A percentile compares a stretch with the other conserved stretches of the same genome.
Conservation (phyloP, 2,888 invertebrate genomes). For the Drosophila neotestacea region DNA sequence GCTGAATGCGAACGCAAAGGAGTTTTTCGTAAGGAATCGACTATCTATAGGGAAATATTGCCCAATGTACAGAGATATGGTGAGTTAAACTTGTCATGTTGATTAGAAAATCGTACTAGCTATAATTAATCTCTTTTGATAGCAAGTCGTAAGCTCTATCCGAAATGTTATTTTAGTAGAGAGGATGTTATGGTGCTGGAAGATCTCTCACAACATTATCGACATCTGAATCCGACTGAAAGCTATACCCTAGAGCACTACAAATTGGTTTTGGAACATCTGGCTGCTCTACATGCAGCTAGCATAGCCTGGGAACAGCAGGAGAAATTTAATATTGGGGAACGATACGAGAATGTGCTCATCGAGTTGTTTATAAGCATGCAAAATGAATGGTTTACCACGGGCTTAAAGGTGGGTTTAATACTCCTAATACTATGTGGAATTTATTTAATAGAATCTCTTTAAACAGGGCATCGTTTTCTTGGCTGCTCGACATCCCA, state of each 20-base stretch:
- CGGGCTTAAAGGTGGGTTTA: conserved; percentile 71
- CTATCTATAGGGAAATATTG: conserved; percentile 72
- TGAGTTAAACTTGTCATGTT: conserved; percentile 27
- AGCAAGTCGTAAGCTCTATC: conserved; percentile 67
- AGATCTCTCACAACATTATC: conserved; percentile 65
- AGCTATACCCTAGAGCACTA: conserved; percentile 59
- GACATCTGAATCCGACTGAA: conserved; percentile 57
- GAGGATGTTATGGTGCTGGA: conserved; percentile 78
- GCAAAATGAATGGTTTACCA: conserved; percentile 74
- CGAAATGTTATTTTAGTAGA: conserved; percentile 72
- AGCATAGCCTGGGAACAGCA: conserved; percentile 80
- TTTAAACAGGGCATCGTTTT: conserved; percentile 68
- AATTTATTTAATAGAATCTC: not conserved
- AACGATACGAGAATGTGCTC: conserved; percentile 58
- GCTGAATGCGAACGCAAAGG: conserved; percentile 77
- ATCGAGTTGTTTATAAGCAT: conserved; percentile 63
- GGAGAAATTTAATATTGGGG: conserved; percentile 67
- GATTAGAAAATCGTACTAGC: not conserved
- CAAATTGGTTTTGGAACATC: conserved; percentile 65
- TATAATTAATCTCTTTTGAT: not conserved
- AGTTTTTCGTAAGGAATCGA: conserved; percentile 77
- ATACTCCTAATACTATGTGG: no score
- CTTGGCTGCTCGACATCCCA: conserved; percentile 71
- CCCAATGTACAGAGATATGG: conserved; percentile 78
- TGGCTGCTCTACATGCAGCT: conserved; percentile 75